phyloP scores from a whole-genome alignment of 2,888 invertebrate genomes.

The Polyommatus iphigenia region DNA sequence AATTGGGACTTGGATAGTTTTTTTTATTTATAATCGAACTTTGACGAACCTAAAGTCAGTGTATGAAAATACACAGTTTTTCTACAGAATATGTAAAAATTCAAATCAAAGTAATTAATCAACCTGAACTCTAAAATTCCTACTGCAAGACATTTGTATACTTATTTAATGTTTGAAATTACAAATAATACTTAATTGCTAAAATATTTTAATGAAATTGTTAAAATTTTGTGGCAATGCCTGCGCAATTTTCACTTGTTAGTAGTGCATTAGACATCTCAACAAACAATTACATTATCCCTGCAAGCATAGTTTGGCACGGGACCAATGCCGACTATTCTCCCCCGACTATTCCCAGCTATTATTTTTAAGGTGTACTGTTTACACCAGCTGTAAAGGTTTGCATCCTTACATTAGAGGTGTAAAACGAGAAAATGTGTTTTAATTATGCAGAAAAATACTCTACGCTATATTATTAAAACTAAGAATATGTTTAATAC shows the following conservation, averaged over 20 bases:
- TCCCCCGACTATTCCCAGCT: slow-evolving; percentile 62
- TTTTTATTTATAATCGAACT: neutral
- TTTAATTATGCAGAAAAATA: neutral
- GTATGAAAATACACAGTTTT: neutral
- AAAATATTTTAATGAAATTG: slow-evolving; percentile 9
- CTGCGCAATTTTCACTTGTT: slow-evolving; percentile 32
- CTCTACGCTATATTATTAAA: neutral
- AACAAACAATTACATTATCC: slow-evolving; percentile 53
- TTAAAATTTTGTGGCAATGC: slow-evolving; percentile 26
- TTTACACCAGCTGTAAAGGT: slow-evolving; percentile 18
- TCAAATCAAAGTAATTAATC: neutral
- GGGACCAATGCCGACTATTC: slow-evolving; percentile 60
- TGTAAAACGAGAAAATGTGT: neutral
- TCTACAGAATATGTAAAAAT: neutral
- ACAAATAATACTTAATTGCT: no score
- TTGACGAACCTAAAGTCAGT: neutral
- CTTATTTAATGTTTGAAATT: no score
- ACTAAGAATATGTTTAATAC: neutral
- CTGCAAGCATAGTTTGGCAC: slow-evolving; percentile 69
- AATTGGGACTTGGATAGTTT: neutral
- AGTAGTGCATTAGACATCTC: slow-evolving; percentile 40
- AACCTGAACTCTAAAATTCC: no score
- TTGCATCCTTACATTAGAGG: slow-evolving; percentile 17
- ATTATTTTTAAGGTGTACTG: slow-evolving; percentile 56
- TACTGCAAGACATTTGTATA: no score